Base-by-base conservation (phyloP, 2,113 vertebrate genomes). In the Pelusios castaneus region DNA sequence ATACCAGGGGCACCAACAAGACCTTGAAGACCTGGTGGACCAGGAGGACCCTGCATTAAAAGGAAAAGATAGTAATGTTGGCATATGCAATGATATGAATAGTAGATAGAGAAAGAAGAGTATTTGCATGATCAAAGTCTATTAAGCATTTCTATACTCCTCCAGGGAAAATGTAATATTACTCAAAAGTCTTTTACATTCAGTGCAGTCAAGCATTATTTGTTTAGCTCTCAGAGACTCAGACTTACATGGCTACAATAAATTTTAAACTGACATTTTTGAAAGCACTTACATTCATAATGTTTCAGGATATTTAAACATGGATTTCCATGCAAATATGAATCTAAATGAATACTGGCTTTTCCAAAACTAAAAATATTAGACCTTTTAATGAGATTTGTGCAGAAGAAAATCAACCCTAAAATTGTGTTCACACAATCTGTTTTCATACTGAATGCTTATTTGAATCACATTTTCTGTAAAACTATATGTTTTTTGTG, bases 1-100 rank as follows among this genome's bases (percentile, higher is more conserved):
- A 99, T 99, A 93, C 99, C 99, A 43, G 99, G 99, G 45, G 99
- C 99, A 67, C 99, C 99, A 29, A 99, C 98, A 22, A 99, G 99
- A 93, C 99, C 99, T 97, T 99, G 99, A 91, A 99, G 98, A 97
- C 99, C 99, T 58, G 98, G 98, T 16, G 99, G 99, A 82, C 99
- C 99, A 0, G 99, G 99, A 92, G 99, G 99, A 98, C 99, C 99
- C 99, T 99, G 96, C 1, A 89, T 82, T 84, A 91, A 96, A 95
- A 45, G 13, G 81, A 89, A 92, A 91, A 93, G 29, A 86, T 34
- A 96, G 52, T 86, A 84, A 91, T 52, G 88, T 51, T 84, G 73
- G 82, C 86, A 95, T 88, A 31, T 58, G 75, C 89, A 92, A 34
- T 34, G 27, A 82, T 5, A 87, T 45, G 11, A 82, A 63, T 22